These are phyloP conservation scores for Euplexia lucipara DNA, from an alignment of 2,888 invertebrate species.

Conservation along the genomic window DNA sequence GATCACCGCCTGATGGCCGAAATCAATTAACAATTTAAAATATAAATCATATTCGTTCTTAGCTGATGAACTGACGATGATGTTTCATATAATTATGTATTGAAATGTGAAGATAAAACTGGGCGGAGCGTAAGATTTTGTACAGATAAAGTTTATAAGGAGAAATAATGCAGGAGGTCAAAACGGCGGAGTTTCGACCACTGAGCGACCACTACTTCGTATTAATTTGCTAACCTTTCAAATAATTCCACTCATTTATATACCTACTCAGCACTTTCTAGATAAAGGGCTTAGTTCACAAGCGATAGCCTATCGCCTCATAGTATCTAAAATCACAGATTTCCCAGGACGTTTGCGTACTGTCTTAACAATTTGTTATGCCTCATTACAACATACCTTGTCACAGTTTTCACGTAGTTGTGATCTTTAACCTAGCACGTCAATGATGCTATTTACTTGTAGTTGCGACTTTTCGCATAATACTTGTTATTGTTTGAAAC, in stretches of 20 bases:
- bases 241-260: background rate
- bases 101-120: too few relatives aligned
- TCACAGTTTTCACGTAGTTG: constrained; percentile 39
- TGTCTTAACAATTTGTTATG: background rate
- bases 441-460: background rate
- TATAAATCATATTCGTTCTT: too few relatives aligned
- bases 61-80: too few relatives aligned
- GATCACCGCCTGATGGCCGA: too few relatives aligned
- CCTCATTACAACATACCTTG: constrained; percentile 30
- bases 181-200: too few relatives aligned
- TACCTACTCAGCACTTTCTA: background rate
- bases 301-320: constrained; percentile 1
- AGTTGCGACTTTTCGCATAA: constrained; percentile 3
- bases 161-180: too few relatives aligned
- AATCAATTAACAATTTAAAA: too few relatives aligned
- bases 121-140: too few relatives aligned
- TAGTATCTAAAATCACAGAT: constrained; percentile 6
- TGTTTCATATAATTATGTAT: too few relatives aligned
- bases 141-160: too few relatives aligned
- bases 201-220: too few relatives aligned
- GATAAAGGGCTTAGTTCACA: background rate
- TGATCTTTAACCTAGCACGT: constrained; percentile 51
- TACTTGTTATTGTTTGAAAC: constrained; percentile 22
- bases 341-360: constrained; percentile 5
- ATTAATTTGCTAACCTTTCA: background rate